These are phyloP conservation scores for Thereuonema tuberculata DNA, from an alignment of 1,140 invertebrate species.

Conservation along the genomic window DNA sequence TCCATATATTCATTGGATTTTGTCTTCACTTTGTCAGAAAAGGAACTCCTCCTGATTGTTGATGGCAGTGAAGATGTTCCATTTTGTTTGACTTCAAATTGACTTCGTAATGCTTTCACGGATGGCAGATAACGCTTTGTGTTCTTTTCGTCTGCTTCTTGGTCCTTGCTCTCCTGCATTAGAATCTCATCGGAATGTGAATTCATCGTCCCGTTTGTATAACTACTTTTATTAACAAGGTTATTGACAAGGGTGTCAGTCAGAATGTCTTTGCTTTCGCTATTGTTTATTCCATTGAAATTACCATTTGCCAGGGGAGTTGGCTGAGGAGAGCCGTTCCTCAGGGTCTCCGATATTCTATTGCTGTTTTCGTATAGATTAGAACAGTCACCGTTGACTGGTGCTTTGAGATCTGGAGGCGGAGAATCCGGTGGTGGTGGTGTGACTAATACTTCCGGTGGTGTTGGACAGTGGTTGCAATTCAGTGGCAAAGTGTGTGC, in stretches of 20 bases:
- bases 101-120: constrained; percentile 23
- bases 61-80: background rate
- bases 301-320: background rate
- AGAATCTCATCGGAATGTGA: background rate
- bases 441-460: background rate
- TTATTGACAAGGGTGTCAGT: background rate
- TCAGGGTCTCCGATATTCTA: no score
- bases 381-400: background rate
- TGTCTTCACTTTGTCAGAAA: no score
- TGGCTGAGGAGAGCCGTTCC: background rate
- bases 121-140: constrained; percentile 19
- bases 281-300: background rate
- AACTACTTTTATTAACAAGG: background rate
- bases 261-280: background rate
- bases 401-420: background rate
- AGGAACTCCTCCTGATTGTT: background rate
- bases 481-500: background rate
- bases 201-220: background rate
- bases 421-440: background rate
- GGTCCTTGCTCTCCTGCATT: background rate
- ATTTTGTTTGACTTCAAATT: constrained; percentile 17
- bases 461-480: background rate
- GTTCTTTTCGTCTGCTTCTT: background rate
- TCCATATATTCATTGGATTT: background rate
- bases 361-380: no score